phyloP scores from a whole-genome alignment of 2,113 vertebrate species.

The Crypturellus undulatus region DNA sequence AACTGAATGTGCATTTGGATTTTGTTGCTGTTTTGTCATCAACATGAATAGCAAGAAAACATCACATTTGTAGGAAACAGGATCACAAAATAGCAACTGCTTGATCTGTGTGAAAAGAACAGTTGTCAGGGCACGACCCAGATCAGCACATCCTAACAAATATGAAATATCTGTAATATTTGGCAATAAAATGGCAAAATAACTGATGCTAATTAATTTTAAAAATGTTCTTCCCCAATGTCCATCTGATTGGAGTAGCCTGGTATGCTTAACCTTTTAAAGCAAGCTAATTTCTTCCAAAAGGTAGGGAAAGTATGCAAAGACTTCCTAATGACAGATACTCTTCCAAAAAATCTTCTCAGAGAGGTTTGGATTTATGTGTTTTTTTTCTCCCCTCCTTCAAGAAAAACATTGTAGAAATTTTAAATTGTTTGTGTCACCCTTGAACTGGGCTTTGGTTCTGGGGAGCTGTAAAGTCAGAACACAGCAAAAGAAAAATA shows the following conservation, averaged over 20 bases:
- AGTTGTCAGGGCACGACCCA: neutral
- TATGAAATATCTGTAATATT: neutral
- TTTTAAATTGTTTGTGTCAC: conserved; percentile 65
- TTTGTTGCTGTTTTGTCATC: neutral
- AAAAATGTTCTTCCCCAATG: conserved; percentile 39
- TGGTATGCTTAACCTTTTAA: conserved; percentile 42
- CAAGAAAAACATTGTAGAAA: conserved; percentile 66
- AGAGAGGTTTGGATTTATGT: neutral
- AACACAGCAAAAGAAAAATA: conserved; percentile 72
- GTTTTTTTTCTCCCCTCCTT: neutral
- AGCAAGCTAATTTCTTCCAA: conserved; percentile 56
- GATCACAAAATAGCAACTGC: neutral
- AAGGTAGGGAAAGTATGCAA: conserved; percentile 48
- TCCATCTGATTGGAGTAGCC: conserved; percentile 12
- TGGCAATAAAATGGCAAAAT: neutral
- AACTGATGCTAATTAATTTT: neutral
- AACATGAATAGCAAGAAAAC: neutral
- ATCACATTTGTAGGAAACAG: neutral
- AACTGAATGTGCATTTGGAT: neutral
- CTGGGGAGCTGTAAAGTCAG: conserved; percentile 56
- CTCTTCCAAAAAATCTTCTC: conserved; percentile 45
- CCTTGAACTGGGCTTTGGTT: conserved; percentile 59
- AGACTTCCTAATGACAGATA: conserved; percentile 58
- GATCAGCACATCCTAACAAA: neutral
- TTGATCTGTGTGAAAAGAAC: neutral